These are phyloP conservation scores for Cerastis leucographa DNA, from an alignment of 2,888 invertebrate species.

Conservation along the genomic window DNA sequence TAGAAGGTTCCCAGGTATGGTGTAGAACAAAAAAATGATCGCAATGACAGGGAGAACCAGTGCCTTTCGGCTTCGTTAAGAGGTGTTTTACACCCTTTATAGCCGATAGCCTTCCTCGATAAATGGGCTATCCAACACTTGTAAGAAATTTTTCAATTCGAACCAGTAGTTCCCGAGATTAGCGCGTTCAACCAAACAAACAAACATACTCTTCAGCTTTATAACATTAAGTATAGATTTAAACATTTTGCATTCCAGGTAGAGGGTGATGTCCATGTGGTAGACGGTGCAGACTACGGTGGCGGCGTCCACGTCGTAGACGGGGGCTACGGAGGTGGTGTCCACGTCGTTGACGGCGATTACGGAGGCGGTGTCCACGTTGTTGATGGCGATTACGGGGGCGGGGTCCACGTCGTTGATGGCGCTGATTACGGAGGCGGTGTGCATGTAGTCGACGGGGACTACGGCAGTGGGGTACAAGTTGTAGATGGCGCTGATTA, in stretches of 20 bases:
- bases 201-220: too few species aligned
- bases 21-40: too few species aligned
- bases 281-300: neutral
- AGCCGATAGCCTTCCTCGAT: too few species aligned
- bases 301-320: neutral
- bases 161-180: too few species aligned
- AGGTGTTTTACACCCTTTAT: too few species aligned
- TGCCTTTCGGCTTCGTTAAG: too few species aligned
- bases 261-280: slow-evolving; percentile 25
- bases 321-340: neutral
- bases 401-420: neutral
- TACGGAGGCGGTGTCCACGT: slow-evolving; percentile 19
- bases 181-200: too few species aligned
- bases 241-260: slow-evolving; percentile 29
- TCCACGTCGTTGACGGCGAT: slow-evolving; percentile 20
- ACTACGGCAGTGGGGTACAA: neutral
- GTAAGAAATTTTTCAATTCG: too few species aligned
- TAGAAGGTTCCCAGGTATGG: too few species aligned
- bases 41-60: too few species aligned
- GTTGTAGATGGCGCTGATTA: neutral
- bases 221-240: too few species aligned
- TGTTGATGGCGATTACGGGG: neutral
- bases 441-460: neutral
- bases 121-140: too few species aligned
- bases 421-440: neutral